Base-by-base conservation (phyloP, 2,113 vertebrate genomes). In the Nerophis lumbriciformis region DNA sequence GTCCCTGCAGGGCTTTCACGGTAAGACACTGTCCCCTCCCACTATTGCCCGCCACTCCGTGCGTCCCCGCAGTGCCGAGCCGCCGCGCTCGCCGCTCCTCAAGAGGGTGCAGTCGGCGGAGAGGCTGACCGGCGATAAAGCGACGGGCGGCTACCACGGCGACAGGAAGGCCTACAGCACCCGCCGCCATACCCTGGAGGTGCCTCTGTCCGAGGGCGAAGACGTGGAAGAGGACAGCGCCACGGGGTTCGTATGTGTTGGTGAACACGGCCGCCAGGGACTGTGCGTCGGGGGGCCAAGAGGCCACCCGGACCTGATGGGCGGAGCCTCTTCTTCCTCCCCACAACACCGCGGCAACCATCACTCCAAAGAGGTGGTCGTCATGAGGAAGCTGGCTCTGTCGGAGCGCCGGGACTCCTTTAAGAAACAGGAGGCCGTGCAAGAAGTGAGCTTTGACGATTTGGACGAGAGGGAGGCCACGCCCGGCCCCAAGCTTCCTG, bases 371-470 rank as follows among this genome's bases (percentile, higher is more conserved):
- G 93, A 93, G 69, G 75, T 94, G 63, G 93, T 95, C 45, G 90
- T 95, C 47, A 95, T 96, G 94, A 83, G 93, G 61, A 93, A 94
- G 72, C 83, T 95, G 68, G 94, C 94, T 63, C 89, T 95, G 58
- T 92, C 93, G 0, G 95, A 98, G 78, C 91, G 94, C 52, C 87
- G 94, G 42, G 94, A 98, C 85, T 97, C 94, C 36, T 96, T 98
- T 86, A 95, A 94, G 85, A 98, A 96, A 72, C 95, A 98, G 62
- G 94, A 95, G 66, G 95, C 95, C 0, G 94, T 98, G 51, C 94
- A 95, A 76, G 95, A 98, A 81, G 93, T 96, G 68, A 94, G 92
- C 68, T 93, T 94, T 0, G 95, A 97, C 0, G 93, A 85, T 0
- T 63, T 79, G 44, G 90, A 88, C 0, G 68, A 85, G 0, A 53